Conservation (phyloP, 2,113 vertebrate genomes). For the Ptilonorhynchus violaceus region DNA sequence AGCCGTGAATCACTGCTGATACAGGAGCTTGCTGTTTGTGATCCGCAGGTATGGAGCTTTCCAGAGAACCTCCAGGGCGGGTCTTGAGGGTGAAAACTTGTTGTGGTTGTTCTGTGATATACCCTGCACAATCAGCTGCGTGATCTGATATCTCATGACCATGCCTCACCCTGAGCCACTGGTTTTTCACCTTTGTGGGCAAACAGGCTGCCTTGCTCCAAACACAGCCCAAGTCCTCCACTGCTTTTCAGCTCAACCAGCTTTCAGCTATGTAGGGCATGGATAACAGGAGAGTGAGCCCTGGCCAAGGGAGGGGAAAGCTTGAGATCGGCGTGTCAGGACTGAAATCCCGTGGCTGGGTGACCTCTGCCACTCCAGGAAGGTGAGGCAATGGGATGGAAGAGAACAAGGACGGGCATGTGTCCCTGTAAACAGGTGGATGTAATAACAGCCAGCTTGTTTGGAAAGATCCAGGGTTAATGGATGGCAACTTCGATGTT, state of each 20-base stretch:
- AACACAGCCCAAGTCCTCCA: neutral
- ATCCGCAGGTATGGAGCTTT: neutral
- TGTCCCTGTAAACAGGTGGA: neutral
- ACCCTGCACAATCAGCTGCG: no score
- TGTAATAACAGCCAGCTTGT: neutral
- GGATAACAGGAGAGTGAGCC: neutral
- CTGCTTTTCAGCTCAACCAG: neutral
- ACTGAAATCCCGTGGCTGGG: rapidly evolving
- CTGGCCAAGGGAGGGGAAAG: neutral
- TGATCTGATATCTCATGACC: rapidly evolving
- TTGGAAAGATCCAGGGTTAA: neutral
- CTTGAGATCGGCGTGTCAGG: neutral
- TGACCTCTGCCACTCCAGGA: neutral
- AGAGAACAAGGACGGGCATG: neutral
- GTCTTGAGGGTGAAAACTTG: neutral
- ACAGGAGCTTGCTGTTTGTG: neutral
- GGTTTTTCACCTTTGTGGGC: neutral
- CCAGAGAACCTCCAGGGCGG: neutral
- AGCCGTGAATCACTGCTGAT: neutral
- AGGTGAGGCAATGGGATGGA: neutral
- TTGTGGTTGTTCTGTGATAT: neutral
- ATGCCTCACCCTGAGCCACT: rapidly evolving
- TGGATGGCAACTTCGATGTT: neutral
- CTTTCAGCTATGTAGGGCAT: neutral
- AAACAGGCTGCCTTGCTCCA: rapidly evolving